Percentiles rank a stretch among this genome's conserved stretches.
These are phyloP conservation scores for Limnephilus auricula DNA, from an alignment of 2,888 invertebrate genomes.

Conservation along the genomic window DNA sequence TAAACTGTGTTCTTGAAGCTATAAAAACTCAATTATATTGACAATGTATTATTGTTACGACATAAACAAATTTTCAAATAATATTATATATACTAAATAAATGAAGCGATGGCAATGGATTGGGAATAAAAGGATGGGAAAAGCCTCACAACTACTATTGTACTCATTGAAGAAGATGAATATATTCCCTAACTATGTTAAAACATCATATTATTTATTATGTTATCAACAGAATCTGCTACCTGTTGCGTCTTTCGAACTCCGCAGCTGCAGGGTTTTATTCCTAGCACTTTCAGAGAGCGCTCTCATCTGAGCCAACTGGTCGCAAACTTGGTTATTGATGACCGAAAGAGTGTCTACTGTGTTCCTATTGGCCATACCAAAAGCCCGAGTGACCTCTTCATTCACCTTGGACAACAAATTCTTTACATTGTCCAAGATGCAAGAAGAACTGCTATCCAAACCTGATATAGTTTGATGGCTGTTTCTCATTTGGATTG, in stretches of 20 bases:
- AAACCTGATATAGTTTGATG: neutral
- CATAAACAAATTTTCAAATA: neutral
- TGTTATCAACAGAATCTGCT: neutral
- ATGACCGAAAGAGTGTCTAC: conserved; percentile 41
- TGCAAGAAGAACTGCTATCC: conserved; percentile 14
- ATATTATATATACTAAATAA: neutral
- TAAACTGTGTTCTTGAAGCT: too few relatives aligned
- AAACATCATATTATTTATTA: neutral
- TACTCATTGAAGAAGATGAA: neutral
- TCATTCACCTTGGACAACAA: conserved; percentile 45
- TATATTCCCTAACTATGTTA: neutral
- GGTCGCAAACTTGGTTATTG: conserved; percentile 37
- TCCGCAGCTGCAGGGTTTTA: conserved; percentile 13
- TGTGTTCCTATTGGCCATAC: conserved; percentile 36
- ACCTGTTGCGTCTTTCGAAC: conserved; percentile 1
- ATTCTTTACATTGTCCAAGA: conserved; percentile 37
- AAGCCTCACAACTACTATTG: neutral
- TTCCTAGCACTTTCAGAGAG: conserved; percentile 36
- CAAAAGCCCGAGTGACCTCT: conserved; percentile 42
- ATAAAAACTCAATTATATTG: neutral
- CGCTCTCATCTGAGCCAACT: conserved; percentile 51
- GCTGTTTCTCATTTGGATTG: conserved; percentile 48
- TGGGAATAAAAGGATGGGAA: neutral
- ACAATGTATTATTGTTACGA: neutral
- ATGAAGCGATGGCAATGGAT: neutral